These are phyloP conservation scores for Stigmatopora argus DNA, from an alignment of 2,113 vertebrate genomes.

Conservation along the genomic window DNA sequence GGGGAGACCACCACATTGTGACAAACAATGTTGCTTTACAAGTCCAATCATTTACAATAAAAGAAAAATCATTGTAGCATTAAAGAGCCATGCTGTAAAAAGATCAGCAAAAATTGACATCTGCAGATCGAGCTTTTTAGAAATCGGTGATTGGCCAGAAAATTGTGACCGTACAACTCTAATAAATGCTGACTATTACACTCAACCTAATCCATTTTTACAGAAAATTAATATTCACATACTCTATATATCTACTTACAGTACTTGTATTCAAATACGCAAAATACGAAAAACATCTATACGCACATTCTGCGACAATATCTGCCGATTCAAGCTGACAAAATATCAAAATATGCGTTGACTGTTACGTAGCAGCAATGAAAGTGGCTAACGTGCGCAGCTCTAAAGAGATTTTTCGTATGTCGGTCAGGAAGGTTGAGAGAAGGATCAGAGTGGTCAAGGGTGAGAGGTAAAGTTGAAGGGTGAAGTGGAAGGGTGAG, in stretches of 20 bases:
- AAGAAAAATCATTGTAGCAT: no score
- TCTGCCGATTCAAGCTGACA: background rate
- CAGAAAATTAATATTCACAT: background rate
- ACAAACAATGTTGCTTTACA: no score
- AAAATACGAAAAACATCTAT: no score
- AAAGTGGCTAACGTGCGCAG: conserved; percentile 6
- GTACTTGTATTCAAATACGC: no score
- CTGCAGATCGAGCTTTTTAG: no score
- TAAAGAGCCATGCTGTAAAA: no score
- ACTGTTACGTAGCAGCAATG: background rate
- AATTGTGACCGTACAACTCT: no score
- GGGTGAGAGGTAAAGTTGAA: conserved; percentile 53
- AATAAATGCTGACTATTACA: background rate
- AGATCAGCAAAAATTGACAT: no score
- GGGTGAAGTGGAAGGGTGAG: conserved; percentile 55
- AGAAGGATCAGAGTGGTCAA: conserved; percentile 32
- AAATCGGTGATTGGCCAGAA: no score
- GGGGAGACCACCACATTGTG: no score
- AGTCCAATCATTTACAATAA: no score
- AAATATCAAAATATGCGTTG: background rate
- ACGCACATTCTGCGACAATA: background rate
- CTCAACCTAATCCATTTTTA: background rate
- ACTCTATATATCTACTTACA: no score
- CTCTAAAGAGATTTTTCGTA: conserved; percentile 2
- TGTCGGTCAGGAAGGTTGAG: conserved; percentile 10